Evolutionary conservation across 2,113 vertebrate genomes (phyloP).

Genomic region (Centrocercus urophasianus): DNA sequence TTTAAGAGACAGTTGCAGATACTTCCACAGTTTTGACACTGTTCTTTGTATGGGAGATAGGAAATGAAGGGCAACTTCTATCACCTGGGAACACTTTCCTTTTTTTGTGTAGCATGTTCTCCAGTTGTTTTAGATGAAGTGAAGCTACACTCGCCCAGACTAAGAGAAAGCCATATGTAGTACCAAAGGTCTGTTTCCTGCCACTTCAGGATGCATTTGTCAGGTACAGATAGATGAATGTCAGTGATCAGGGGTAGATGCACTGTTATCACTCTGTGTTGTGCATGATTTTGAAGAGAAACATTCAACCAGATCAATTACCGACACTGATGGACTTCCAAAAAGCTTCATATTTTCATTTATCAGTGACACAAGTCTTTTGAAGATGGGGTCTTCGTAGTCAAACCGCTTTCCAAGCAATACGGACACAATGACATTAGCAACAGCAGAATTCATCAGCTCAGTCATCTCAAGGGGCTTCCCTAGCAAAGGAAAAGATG

Average conservation of each 20-base stretch:
- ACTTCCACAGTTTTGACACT: not conserved
- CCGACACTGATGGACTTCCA: slow-evolving; percentile 11
- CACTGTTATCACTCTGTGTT: not conserved
- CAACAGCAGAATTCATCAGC: slow-evolving; percentile 35
- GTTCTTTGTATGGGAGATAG: not conserved
- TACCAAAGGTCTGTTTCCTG: not conserved
- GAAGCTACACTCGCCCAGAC: not conserved
- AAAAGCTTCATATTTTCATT: slow-evolving; percentile 27
- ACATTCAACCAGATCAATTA: not conserved
- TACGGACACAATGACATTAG: slow-evolving; percentile 57
- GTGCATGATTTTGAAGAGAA: not conserved
- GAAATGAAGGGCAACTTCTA: not conserved
- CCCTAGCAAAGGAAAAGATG: not conserved
- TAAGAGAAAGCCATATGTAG: not conserved
- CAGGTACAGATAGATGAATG: not conserved
- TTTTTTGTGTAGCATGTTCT: not conserved
- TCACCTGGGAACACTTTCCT: not conserved
- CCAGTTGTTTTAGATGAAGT: not conserved
- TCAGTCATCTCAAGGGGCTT: slow-evolving; percentile 49
- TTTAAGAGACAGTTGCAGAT: not conserved
- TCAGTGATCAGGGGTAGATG: not conserved
- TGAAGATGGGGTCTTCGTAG: slow-evolving; percentile 49
- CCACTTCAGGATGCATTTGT: not conserved
- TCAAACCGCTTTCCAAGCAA: slow-evolving; percentile 64
- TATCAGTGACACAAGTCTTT: slow-evolving; percentile 38